These are phyloP conservation scores for Heliconius melpomene DNA, from an alignment of 1,140 invertebrate species.

Conservation along the genomic window DNA sequence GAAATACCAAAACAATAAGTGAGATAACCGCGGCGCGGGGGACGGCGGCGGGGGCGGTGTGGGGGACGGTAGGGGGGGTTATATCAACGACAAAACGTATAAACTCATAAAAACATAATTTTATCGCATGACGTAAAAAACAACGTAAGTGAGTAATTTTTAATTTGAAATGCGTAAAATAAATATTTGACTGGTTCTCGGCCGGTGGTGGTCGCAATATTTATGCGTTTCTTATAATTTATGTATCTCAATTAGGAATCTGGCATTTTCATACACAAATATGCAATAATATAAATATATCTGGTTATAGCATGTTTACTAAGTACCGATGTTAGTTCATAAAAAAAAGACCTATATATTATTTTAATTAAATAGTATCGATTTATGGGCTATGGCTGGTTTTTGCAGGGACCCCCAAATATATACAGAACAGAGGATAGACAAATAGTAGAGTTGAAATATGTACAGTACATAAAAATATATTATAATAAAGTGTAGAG, in stretches of 20 bases:
- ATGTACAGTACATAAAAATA: neutral
- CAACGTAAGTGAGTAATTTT: neutral
- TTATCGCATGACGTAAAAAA: neutral
- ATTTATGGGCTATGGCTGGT: neutral
- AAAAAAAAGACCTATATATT: no score
- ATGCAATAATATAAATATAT: neutral
- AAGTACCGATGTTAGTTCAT: neutral
- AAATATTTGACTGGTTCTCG: neutral
- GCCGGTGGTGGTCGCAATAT: neutral
- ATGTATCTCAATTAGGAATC: neutral
- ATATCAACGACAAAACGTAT: neutral
- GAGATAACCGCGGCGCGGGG: no score
- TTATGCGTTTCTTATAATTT: neutral
- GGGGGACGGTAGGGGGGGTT: no score
- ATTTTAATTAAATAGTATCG: no score
- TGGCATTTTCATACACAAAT: neutral
- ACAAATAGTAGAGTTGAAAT: neutral
- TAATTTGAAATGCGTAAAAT: neutral
- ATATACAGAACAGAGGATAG: neutral
- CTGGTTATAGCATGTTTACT: neutral
- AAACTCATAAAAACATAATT: neutral
- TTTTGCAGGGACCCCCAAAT: no score
- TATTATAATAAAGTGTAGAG: neutral
- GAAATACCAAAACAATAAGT: no score
- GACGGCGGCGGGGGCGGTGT: no score